Percentiles rank a stretch among this genome's conserved stretches.
Conservation (phyloP, 2,797 vertebrate species). For the Silurus aristotelis region DNA sequence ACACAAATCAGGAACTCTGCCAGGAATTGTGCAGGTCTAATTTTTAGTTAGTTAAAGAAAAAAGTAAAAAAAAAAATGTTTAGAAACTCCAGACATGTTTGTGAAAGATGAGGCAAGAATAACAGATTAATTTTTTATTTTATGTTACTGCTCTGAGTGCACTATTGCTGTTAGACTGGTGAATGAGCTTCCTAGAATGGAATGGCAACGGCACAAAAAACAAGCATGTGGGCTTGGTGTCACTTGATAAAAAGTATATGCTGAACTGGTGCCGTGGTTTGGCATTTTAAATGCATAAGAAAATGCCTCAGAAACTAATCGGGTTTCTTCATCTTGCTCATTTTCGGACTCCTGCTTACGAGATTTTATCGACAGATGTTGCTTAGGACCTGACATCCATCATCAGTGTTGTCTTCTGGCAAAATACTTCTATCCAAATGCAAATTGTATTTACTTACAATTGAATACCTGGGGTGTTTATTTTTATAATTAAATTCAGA, state of each 20-base stretch:
- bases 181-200: background rate
- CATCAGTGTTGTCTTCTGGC: background rate
- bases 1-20: background rate
- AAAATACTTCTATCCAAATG: background rate
- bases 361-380: background rate
- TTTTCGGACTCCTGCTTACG: background rate
- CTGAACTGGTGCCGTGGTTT: background rate
- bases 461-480: background rate
- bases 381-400: background rate
- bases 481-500: slow-evolving; percentile 18
- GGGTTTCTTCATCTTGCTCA: background rate
- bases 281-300: background rate
- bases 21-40: background rate
- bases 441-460: slow-evolving; percentile 10
- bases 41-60: background rate
- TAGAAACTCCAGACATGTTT: background rate
- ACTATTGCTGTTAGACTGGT: background rate
- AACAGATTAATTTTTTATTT: background rate
- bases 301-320: background rate
- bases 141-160: too few species aligned
- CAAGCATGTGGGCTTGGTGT: background rate
- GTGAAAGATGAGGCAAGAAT: background rate
- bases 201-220: background rate
- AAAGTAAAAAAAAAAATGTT: too few species aligned
- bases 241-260: background rate